phyloP scores from a whole-genome alignment of 2,888 invertebrate genomes.

The Periphyllus acericola region DNA sequence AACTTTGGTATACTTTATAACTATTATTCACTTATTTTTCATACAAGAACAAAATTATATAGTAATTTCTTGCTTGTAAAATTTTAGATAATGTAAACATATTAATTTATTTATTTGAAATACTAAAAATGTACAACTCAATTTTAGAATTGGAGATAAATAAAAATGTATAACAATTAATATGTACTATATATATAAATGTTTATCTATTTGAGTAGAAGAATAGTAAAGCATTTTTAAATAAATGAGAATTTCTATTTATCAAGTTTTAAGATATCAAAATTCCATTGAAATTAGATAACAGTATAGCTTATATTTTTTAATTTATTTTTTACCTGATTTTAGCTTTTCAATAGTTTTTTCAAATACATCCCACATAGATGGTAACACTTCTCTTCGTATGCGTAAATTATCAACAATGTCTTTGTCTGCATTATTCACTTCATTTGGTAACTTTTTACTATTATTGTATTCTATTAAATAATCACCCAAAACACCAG shows the following conservation, averaged over 20 bases:
- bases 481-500: constrained; percentile 64
- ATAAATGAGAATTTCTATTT: neutral
- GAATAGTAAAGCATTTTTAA: neutral
- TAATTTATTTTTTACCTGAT: constrained; percentile 43
- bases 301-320: neutral
- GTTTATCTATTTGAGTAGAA: neutral
- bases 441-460: constrained; percentile 62
- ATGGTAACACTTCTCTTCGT: constrained; percentile 65
- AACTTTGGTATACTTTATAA: neutral
- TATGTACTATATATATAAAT: neutral
- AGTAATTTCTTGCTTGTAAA: neutral
- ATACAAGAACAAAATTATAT: neutral
- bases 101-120: neutral
- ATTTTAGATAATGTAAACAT: neutral
- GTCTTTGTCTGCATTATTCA: constrained; percentile 64
- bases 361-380: constrained; percentile 66
- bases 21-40: neutral
- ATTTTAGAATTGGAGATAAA: neutral
- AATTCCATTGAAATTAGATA: neutral
- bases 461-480: constrained; percentile 64
- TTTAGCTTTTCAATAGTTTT: constrained; percentile 63
- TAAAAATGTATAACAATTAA: neutral
- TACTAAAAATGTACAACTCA: neutral
- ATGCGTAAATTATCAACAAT: constrained; percentile 64
- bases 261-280: neutral